phyloP scores from a whole-genome alignment of 2,797 vertebrate genomes.

The Staurois parvus region DNA sequence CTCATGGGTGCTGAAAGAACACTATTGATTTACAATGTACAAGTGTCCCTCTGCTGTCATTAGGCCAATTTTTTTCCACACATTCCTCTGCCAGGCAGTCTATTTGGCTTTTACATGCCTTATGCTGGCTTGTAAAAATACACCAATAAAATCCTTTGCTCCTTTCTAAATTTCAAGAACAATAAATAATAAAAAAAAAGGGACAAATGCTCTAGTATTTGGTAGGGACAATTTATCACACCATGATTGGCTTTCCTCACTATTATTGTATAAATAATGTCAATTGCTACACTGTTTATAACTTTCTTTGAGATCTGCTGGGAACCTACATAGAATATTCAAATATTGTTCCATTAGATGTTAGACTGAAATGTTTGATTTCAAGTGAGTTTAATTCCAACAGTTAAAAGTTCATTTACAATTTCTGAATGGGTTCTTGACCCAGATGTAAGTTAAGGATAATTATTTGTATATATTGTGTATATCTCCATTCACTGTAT shows the following conservation, averaged over 20 bases:
- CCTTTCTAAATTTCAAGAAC: slow-evolving; percentile 58
- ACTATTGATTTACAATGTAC: slow-evolving; percentile 57
- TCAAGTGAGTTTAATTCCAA: background rate
- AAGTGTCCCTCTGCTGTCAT: slow-evolving; percentile 61
- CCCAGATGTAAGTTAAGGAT: background rate
- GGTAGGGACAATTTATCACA: slow-evolving; percentile 55
- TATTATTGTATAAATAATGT: slow-evolving; percentile 55
- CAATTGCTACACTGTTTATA: slow-evolving; percentile 54
- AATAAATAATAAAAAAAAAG: slow-evolving; percentile 54
- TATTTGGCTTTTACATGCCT: slow-evolving; percentile 58
- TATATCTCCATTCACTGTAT: background rate
- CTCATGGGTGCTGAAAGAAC: slow-evolving; percentile 57
- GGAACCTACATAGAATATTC: slow-evolving; percentile 22
- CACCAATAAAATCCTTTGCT: slow-evolving; percentile 55
- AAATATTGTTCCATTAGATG: slow-evolving; percentile 40
- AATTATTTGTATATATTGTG: slow-evolving; percentile 3
- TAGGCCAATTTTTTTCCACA: slow-evolving; percentile 56
- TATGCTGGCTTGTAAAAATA: slow-evolving; percentile 60
- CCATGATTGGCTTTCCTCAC: slow-evolving; percentile 48
- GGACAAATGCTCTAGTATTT: slow-evolving; percentile 49
- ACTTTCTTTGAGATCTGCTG: slow-evolving; percentile 13
- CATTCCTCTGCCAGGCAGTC: slow-evolving; percentile 44
- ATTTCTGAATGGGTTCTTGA: background rate
- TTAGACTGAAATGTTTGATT: slow-evolving; percentile 26
- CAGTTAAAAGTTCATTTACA: background rate